phyloP scores from a whole-genome alignment of 2,797 vertebrate genomes.

The Schizopygopsis pylzovi region DNA sequence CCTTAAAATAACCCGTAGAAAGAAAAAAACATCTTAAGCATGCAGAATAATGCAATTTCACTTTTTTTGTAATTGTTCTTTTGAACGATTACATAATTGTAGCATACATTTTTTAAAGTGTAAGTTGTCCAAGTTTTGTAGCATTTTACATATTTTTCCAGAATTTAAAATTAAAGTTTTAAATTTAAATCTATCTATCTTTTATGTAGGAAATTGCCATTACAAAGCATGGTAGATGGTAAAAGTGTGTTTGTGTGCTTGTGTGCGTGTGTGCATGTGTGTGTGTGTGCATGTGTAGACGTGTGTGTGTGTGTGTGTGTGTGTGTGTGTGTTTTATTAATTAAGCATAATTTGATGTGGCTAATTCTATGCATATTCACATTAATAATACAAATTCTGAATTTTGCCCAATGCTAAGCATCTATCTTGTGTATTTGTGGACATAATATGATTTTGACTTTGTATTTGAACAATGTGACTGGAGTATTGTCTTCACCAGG shows the following conservation, averaged over 20 bases:
- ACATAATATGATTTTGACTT: background rate
- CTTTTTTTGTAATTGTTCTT: too few species aligned
- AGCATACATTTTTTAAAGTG: background rate
- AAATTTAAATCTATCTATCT: too few species aligned
- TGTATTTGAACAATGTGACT: background rate
- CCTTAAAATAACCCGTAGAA: too few species aligned
- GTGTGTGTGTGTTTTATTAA: background rate
- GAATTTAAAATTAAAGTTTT: background rate
- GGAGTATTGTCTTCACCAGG: background rate
- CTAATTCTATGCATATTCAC: background rate
- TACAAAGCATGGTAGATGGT: too few species aligned
- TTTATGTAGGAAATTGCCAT: too few species aligned
- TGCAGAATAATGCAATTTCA: too few species aligned
- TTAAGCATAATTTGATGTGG: background rate
- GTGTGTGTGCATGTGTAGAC: too few species aligned
- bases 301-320: too few species aligned
- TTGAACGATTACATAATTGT: too few species aligned
- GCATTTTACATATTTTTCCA: background rate
- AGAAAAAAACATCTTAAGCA: too few species aligned
- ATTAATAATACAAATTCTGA: background rate
- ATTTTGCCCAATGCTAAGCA: background rate
- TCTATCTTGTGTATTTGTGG: background rate
- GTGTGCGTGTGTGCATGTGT: too few species aligned
- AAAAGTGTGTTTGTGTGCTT: too few species aligned
- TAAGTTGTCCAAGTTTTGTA: background rate